phyloP scores from a whole-genome alignment of 2,797 vertebrate genomes.

The Rhodeus uyekii region DNA sequence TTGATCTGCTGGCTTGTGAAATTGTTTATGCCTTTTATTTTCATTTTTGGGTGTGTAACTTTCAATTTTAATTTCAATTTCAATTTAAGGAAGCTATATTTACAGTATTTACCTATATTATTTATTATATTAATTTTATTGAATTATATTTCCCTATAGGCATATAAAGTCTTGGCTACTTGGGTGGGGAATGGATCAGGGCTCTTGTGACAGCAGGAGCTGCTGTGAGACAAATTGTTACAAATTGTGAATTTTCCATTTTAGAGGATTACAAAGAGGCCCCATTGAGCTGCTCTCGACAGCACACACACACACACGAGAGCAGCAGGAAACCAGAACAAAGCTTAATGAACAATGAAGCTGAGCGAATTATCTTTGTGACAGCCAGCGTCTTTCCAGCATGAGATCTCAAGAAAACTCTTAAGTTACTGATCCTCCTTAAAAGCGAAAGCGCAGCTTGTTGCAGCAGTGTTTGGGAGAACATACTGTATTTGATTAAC shows the following conservation, averaged over 20 bases:
- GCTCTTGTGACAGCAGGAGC: conserved; percentile 63
- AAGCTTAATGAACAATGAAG: conserved; percentile 59
- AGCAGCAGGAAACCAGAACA: conserved; percentile 51
- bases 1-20: conserved; percentile 7
- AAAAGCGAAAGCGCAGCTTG: neutral
- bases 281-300: conserved; percentile 56
- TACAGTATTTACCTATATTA: neutral
- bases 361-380: conserved; percentile 59
- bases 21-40: neutral
- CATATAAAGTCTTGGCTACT: neutral
- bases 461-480: no score
- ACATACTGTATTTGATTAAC: neutral
- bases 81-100: neutral
- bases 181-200: conserved; percentile 39
- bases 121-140: neutral
- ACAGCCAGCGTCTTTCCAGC: conserved; percentile 54
- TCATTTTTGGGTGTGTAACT: neutral
- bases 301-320: conserved; percentile 55
- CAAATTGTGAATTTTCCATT: conserved; percentile 77
- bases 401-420: conserved; percentile 11
- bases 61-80: neutral
- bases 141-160: neutral
- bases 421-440: conserved; percentile 21
- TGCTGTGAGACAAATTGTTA: conserved; percentile 74
- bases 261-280: conserved; percentile 73